Evolutionary conservation across 2,888 invertebrate genomes (phyloP), one percentile per base, ranked within the genome.

Genomic region (Congeria kusceri): DNA sequence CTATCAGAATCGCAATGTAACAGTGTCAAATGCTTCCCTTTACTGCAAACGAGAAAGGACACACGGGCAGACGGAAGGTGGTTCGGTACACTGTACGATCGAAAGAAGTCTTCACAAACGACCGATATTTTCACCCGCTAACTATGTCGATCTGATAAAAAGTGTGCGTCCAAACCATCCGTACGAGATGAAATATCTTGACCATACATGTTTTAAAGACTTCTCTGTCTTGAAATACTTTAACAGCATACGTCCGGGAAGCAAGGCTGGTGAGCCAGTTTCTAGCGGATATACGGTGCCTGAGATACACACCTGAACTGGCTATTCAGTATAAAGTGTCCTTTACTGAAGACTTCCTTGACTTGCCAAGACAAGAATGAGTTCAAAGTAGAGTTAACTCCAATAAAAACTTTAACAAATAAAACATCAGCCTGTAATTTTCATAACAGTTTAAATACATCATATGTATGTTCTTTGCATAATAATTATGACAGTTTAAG

Each of bases 1-100:
- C 1, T 83, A 81, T 39, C 85, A 85, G 69, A 85, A 85, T 61
- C 66, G 81, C 32, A 82, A 80, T 61, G 62, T 28, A n/a, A 59
- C 61, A 1, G 20, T 80, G 7, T 28, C 75, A 20, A 80, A 76
- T 59, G 71, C 71, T 20, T 28, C 70, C 25, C 47, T 32, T 20
- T n/a, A 58, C 27, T 29, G 2, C 27, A 25, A 3, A 27, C 25
- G 3, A 58, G 32, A 58, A 29, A 58, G n/a, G 58, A 27, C n/a
- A 27, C 28, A 18, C 25, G 62, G 67, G 13, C 72, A 71, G 46
- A 78, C 66, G 71, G 72, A 78, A 56, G 62, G 39, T 7, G 80
- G 78, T 28, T 62, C 67, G 13, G 77, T 77, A 1, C 77, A 80
- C 28, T 67, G 67, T 44, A 56, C 23, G 0, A 78, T 80, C 27